Evolutionary conservation across 2,113 vertebrate species (phyloP).

Genomic region (Eolophus roseicapilla): DNA sequence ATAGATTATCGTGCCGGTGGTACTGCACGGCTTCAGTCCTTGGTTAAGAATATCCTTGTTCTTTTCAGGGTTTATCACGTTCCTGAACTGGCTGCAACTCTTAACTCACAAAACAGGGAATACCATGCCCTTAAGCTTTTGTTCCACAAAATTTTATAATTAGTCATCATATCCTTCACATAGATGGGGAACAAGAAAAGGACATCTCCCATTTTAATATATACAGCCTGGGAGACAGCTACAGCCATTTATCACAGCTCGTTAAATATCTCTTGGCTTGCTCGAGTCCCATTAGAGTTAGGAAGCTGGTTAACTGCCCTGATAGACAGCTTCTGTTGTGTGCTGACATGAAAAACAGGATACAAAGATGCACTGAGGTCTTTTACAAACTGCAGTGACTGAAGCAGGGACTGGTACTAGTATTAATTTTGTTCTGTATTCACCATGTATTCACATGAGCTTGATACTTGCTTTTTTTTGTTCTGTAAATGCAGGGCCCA

Average conservation of each 20-base stretch:
- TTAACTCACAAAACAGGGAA: not conserved
- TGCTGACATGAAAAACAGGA: not conserved
- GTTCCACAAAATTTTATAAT: not conserved
- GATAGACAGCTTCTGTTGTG: accelerated
- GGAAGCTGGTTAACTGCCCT: not conserved
- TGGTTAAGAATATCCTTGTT: not conserved
- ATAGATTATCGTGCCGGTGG: not conserved
- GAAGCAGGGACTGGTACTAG: accelerated
- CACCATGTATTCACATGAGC: not conserved
- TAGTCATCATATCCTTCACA: not conserved
- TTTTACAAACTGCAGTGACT: not conserved
- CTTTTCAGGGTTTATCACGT: not conserved
- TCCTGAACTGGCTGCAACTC: not conserved
- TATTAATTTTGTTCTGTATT: not conserved
- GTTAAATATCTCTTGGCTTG: not conserved
- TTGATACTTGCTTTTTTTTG: not conserved
- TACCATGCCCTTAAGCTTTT: not conserved
- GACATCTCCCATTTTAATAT: accelerated
- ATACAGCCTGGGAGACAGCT: not conserved
- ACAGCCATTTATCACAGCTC: not conserved
- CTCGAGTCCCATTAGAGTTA: not conserved
- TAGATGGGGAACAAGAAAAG: not conserved
- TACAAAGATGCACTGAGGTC: not conserved
- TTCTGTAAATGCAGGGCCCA: not conserved
- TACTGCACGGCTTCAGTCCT: accelerated